Evolutionary conservation across 1,140 invertebrate genomes (phyloP), one percentile per base, ranked within the genome.

Genomic region (Caerostris darwini): DNA sequence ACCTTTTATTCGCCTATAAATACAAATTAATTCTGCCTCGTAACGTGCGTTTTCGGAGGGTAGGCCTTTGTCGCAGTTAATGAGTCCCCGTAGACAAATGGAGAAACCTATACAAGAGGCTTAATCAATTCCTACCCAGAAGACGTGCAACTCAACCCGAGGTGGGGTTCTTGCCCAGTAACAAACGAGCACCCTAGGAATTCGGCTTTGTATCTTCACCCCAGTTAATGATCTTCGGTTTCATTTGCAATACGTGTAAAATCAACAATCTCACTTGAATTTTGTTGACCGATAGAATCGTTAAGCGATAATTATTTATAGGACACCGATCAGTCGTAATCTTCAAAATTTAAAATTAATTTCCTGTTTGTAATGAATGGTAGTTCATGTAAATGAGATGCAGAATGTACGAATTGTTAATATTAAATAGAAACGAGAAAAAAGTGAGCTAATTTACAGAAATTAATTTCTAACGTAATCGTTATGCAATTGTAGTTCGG

Each of bases 31-130:
- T 91, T 91, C 89, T 91, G 19, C 88, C 88, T 56, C 85, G 85
- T 58, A 87, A 61, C 85, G 64, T 61, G 64, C 87, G 17, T 69
- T 82, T 82, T 81, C 89, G 19, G 71, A 12, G n/a, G 19, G 69
- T 69, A 81, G 89, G 57, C 89, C 69, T 77, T 59, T 81, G 89
- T 91, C 69, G 54, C 71, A 82, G 71, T 82, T 91, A 91, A 92
- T 92, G 90, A 92, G 82, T 85, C 90, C 90, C 90, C 90, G 90
- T 92, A 92, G 90, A 92, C 90, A 92, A 92, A 92, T 92, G 61
- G 90, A 92, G 90, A 85, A 92, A 85, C 81, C 58, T 81, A n/a
- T n/a, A 64, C 71, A 34, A 81, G 89, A 54, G n/a, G 69, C 89
- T 90, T 92, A 92, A 92, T 92, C 82, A 92, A 92, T 92, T 92